Evolutionary conservation across 2,113 vertebrate genomes (phyloP).

Genomic region (Pterocles burchelli): DNA sequence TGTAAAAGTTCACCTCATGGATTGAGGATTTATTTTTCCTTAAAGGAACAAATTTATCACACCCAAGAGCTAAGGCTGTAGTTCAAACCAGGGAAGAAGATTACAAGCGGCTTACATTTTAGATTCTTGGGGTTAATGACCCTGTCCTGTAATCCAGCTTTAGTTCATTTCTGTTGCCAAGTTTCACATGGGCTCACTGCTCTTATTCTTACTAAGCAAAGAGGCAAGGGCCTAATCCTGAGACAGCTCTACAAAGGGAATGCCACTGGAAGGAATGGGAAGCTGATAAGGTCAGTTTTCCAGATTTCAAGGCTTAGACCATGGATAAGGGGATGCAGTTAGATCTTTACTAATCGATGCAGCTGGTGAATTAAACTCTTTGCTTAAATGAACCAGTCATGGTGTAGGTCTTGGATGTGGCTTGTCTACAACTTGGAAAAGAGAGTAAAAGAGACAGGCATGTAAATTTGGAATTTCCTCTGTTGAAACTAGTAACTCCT

Average conservation of each 20-base stretch:
- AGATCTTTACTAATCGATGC: neutral
- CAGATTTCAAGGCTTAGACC: neutral
- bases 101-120: conserved; percentile 26
- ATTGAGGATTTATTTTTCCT: neutral
- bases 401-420: neutral
- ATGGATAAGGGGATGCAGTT: neutral
- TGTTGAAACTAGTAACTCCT: neutral
- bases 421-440: neutral
- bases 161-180: neutral
- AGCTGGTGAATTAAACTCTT: neutral
- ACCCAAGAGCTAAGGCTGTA: neutral
- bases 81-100: conserved; percentile 40
- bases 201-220: neutral
- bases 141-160: conserved; percentile 46
- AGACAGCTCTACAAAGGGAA: neutral
- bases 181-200: neutral
- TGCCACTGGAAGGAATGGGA: neutral
- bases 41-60: neutral
- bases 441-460: neutral
- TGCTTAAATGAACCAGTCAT: neutral
- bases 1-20: neutral
- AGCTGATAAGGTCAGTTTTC: neutral
- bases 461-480: neutral
- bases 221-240: neutral
- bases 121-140: conserved; percentile 9